Evolutionary conservation across 2,797 vertebrate genomes (phyloP), one percentile per base, ranked within the genome.

Genomic region (Momotus momota): DNA sequence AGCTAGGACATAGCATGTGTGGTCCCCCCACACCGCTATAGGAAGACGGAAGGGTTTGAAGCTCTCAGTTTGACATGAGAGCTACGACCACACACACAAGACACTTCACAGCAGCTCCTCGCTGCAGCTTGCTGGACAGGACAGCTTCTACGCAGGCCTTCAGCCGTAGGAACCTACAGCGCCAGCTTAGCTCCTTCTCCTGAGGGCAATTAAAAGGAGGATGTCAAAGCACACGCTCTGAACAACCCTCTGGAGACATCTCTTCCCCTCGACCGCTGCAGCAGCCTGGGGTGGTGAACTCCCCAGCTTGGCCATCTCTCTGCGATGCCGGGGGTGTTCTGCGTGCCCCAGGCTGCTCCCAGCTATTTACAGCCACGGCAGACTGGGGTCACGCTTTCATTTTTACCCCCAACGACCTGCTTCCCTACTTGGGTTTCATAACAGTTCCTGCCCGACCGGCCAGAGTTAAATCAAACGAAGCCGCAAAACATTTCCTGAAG

Each of bases 11-110:
- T 14, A 25, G 12, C 4, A 4, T 1, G 0, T 31, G 16, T 19
- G 22, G 7, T 18, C 20, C 29, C 22, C 17, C 9, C 1, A 1
- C 12, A 26, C 18, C 1, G 2, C 62, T 57, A 2, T 4, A 6
- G 27, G 21, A 61, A 54, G 38, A 35, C 0, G 0, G 25, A 60
- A 9, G 43, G 27, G 2, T 74, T 27, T 62, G 54, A 25, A 73
- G 54, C 21, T 73, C 45, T 31, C 65, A 33, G 69, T 61, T 29
- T 69, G 55, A 86, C 0, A 0, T 0, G 1, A 49, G 22, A 62
- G 35, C 54, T 29, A 14, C 13, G 43, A 49, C 22, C 55, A 33
- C 62, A 7, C 0, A 11, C 43, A 40, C 12, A 22, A 69, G 55
- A 67, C 26, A 8, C 31, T 48, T 90, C 2, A 52, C 4, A 80